Base-by-base conservation (phyloP, 2,113 vertebrate genomes). In the Aegithalos caudatus region DNA sequence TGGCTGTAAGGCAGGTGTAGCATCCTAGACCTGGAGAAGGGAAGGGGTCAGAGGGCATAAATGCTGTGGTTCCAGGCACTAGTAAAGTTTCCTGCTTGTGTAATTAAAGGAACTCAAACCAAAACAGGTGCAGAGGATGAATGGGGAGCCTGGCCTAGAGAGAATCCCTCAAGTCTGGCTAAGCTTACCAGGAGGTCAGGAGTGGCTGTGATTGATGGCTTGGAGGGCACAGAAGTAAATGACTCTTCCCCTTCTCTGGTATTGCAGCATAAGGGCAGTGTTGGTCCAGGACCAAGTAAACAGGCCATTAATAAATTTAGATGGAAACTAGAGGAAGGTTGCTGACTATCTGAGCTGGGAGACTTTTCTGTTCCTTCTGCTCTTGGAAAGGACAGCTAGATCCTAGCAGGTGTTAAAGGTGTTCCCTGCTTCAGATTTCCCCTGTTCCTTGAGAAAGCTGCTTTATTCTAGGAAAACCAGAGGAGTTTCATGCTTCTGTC, bases 241-340 rank as follows among this genome's bases (percentile, higher is more conserved):
- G 47, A 56, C 38, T 91, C 86, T 94, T 90, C 67, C 86, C 76
- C 56, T 74, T 48, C 87, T 57, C 66, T 86, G 88, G 31, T 83
- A 73, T 81, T 92, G 70, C 79, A 88, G 88, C 24, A 19, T 24
- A 70, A 92, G 91, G 94, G 51, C 76, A 78, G 29, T 18, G 33
- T 48, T 94, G 86, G 92, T 88, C 67, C 72, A 66, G 72, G 74
- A 92, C 88, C 96, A 95, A 94, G 92, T 91, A 83, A 93, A 92
- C 60, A 91, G 71, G 37, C 83, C 94, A 86, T 95, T 90, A 92
- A 92, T 91, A 94, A 97, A 81, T 78, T 51, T 23, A 84, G 72
- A 81, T 95, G 83, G 92, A 89, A 95, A 84, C 51, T 51, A 64
- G 91, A 91, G 82, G 67, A 88, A 93, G 69, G 72, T 71, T 86